A percentile compares a stretch with the other conserved stretches of the same genome.
phyloP scores from a whole-genome alignment of 1,140 invertebrate genomes.

The Lucilia sericata region DNA sequence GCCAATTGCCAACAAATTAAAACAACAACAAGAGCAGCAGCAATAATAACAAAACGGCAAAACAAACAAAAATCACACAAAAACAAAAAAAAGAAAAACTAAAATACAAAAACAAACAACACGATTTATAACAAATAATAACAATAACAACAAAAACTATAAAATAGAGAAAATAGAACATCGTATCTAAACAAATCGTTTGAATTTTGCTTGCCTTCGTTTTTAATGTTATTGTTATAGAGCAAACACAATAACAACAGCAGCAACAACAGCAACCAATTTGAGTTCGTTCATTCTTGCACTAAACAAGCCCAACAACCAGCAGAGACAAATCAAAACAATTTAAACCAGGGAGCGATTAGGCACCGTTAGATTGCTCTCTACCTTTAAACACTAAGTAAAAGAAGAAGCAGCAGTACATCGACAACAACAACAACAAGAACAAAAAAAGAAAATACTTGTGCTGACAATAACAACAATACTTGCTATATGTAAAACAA shows the following conservation, averaged over 20 bases:
- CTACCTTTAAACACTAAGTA: neutral
- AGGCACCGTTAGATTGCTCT: neutral
- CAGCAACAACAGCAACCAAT: neutral
- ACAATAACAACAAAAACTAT: neutral
- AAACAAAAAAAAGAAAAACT: neutral
- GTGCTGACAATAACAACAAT: too few species aligned
- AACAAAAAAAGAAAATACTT: neutral
- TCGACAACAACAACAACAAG: neutral
- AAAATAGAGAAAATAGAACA: constrained; percentile 21
- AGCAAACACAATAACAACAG: constrained; percentile 5
- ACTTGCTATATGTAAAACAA: neutral
- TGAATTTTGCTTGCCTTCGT: too few species aligned
- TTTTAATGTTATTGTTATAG: neutral
- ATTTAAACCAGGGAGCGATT: constrained; percentile 38
- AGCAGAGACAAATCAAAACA: constrained; percentile 25
- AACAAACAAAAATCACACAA: too few species aligned
- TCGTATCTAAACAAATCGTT: neutral
- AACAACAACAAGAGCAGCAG: neutral
- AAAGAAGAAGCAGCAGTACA: neutral
- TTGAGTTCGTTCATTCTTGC: neutral
- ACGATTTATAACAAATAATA: neutral
- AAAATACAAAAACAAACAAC: constrained; percentile 15
- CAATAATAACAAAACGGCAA: neutral
- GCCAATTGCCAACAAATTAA: neutral
- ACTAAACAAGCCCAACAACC: neutral